phyloP scores from a whole-genome alignment of 2,888 invertebrate species.

The Plutella xylostella region DNA sequence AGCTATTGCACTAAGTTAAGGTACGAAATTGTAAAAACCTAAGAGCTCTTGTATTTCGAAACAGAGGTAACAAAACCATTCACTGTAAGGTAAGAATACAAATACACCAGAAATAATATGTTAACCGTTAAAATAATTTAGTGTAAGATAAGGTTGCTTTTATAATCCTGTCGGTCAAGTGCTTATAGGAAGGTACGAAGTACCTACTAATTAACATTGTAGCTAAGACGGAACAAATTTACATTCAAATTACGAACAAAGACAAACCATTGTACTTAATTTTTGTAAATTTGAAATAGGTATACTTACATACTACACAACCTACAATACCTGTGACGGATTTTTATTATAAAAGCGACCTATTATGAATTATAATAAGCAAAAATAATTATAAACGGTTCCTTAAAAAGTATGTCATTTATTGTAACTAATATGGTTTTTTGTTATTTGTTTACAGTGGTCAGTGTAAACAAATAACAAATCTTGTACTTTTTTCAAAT shows the following conservation, averaged over 20 bases:
- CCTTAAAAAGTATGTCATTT: background rate
- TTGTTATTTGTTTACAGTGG: background rate
- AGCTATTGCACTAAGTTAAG: background rate
- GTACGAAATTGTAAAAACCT: background rate
- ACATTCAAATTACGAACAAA: background rate
- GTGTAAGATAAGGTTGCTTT: background rate
- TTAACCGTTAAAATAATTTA: slow-evolving; percentile 21
- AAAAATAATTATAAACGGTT: background rate
- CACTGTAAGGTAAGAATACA: slow-evolving; percentile 62
- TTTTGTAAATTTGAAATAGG: background rate
- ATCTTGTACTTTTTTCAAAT: no score
- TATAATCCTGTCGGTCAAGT: background rate
- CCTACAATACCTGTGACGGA: background rate
- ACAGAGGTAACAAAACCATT: slow-evolving; percentile 31
- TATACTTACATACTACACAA: no score
- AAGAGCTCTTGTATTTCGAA: slow-evolving; percentile 16
- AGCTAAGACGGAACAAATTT: background rate
- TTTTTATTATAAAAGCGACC: no score
- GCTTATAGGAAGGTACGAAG: background rate
- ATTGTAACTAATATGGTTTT: background rate
- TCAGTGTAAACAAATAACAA: background rate
- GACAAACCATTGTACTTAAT: background rate
- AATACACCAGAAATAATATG: slow-evolving; percentile 54
- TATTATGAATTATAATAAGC: no score
- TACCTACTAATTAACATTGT: background rate